Base-by-base conservation (phyloP, 2,797 vertebrate genomes). In the Scarus forsteni region DNA sequence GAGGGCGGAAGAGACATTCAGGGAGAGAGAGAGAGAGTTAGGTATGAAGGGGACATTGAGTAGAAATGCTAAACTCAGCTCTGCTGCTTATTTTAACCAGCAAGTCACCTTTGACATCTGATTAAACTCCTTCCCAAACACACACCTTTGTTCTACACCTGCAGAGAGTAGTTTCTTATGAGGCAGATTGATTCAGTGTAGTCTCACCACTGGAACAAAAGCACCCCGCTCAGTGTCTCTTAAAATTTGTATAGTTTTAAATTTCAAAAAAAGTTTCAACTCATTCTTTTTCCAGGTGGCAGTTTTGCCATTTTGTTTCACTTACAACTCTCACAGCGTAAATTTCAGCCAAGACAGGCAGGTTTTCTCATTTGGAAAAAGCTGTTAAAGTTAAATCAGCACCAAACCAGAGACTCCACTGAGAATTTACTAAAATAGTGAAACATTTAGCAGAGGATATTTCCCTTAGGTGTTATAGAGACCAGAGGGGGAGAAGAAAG, bases 31-130 rank as follows among this genome's bases (percentile, higher is more conserved):
- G 70, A 53, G 50, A 40, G 76, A 42, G 16, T 70, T 53, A 43
- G 44, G 40, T 70, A 56, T 19, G 46, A 75, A 54, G 54, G 40
- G 18, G 69, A 76, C 75, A 51, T 68, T 60, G 64, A 74, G 54
- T 56, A 61, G 61, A 89, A 73, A 73, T 82, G 70, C 72, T 84
- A 81, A 45, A 42, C 66, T 66, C 7, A 45, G 48, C 71, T 38
- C 36, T 59, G 11, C 48, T 66, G 57, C 52, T 65, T 79, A 81
- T 86, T 27, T 27, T 27, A 27, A 27, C 76, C 66, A 76, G 40
- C 57, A 66, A 78, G 50, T 82, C 75, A 63, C 67, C 54, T 46
- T 45, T 61, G 71, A 74, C 56, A 15, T 73, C n/a, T 57, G 61
- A 75, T 79, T 81, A 66, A 76, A 84, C 67, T 53, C 66, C 42